Percentiles rank a stretch among this genome's conserved stretches.
phyloP scores from a whole-genome alignment of 2,888 invertebrate species.

The Pyrocoelia pectoralis region DNA sequence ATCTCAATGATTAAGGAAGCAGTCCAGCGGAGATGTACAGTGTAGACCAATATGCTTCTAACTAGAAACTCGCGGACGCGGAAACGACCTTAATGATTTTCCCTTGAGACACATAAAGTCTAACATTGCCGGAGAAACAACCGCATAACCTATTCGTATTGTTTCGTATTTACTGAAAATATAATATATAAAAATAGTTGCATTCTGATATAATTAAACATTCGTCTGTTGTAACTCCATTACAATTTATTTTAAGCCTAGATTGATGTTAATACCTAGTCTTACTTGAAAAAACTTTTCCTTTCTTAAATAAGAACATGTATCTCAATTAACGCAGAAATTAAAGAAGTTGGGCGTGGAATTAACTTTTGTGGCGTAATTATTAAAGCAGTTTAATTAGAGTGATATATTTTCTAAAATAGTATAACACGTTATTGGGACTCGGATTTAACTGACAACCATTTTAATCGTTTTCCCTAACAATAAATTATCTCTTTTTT shows the following conservation, averaged over 20 bases:
- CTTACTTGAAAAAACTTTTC: slow-evolving; percentile 15
- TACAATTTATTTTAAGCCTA: slow-evolving; percentile 8
- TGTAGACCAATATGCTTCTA: slow-evolving; percentile 47
- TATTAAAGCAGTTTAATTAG: slow-evolving; percentile 31
- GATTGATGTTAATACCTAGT: slow-evolving; percentile 12
- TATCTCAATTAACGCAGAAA: slow-evolving; percentile 33
- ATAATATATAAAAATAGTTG: slow-evolving; percentile 25
- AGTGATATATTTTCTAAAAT: slow-evolving; percentile 30
- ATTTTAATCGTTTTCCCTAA: slow-evolving; percentile 21
- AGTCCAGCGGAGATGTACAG: slow-evolving; percentile 41
- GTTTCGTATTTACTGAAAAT: slow-evolving; percentile 36
- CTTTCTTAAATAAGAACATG: slow-evolving; percentile 26
- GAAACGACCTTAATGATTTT: slow-evolving; percentile 51
- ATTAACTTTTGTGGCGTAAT: slow-evolving; percentile 30
- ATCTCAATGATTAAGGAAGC: slow-evolving; percentile 36
- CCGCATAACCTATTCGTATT: slow-evolving; percentile 37
- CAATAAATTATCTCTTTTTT: slow-evolving; percentile 19
- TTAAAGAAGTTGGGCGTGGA: slow-evolving; percentile 31
- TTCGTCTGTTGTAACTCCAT: not conserved
- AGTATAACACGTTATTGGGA: slow-evolving; percentile 26
- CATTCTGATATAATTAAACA: not conserved
- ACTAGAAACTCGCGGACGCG: slow-evolving; percentile 50
- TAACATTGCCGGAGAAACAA: slow-evolving; percentile 38
- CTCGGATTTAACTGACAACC: slow-evolving; percentile 27
- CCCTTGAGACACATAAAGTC: slow-evolving; percentile 45